Percentiles rank a stretch among this genome's conserved stretches.
phyloP scores from a whole-genome alignment of 1,140 invertebrate genomes.

The Meloidogyne floridensis region DNA sequence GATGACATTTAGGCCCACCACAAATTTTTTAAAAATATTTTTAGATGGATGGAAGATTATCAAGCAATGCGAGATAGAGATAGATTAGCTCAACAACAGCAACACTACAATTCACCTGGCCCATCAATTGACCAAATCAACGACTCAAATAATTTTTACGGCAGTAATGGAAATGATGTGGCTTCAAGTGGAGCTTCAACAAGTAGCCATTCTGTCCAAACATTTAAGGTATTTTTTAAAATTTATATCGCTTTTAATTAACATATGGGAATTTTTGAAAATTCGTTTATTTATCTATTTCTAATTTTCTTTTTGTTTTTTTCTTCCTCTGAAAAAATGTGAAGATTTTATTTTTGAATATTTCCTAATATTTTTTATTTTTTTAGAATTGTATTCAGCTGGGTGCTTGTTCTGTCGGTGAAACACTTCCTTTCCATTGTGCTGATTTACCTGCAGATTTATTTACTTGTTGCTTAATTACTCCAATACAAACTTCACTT shows the following conservation, averaged over 20 bases:
- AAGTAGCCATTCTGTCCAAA: constrained; percentile 18
- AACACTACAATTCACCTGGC: constrained; percentile 20
- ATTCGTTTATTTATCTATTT: too few species aligned
- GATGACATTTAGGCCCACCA: neutral
- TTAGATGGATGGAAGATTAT: constrained; percentile 35
- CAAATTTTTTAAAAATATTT: constrained; percentile 8
- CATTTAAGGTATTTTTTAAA: constrained; percentile 24
- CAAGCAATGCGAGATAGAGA: constrained; percentile 8
- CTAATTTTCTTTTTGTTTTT: too few species aligned
- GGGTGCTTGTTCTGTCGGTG: constrained; percentile 85
- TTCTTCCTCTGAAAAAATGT: too few species aligned
- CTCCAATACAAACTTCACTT: constrained; percentile 93
- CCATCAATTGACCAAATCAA: neutral
- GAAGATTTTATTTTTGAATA: neutral
- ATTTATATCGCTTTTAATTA: neutral
- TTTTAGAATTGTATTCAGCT: constrained; percentile 92
- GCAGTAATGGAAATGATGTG: constrained; percentile 15
- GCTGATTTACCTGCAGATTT: constrained; percentile 96
- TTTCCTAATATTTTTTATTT: constrained; percentile 24
- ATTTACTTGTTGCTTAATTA: constrained; percentile 95
- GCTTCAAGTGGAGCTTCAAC: constrained; percentile 25
- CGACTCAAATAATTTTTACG: constrained; percentile 12
- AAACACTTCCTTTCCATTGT: constrained; percentile 90
- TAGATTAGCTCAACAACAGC: neutral
- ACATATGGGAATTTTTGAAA: neutral